Percentiles rank a stretch among this genome's conserved stretches.
These are phyloP conservation scores for Lasioglossum pauxillum DNA, from an alignment of 2,888 invertebrate genomes.

Conservation along the genomic window DNA sequence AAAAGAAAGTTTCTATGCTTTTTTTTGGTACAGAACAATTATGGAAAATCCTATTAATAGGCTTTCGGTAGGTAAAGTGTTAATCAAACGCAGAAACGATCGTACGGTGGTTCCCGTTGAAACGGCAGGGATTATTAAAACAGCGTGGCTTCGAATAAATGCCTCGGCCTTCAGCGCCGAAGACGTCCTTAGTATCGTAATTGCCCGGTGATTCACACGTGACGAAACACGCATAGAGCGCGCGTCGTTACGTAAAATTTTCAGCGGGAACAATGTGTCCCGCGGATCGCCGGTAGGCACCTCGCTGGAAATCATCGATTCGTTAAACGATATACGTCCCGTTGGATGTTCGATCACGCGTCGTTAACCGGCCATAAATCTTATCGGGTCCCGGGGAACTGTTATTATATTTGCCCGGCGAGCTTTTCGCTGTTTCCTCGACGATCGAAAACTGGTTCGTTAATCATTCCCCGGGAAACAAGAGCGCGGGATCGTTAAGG, in stretches of 20 bases:
- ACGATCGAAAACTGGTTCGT: constrained; percentile 46
- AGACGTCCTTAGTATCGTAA: constrained; percentile 14
- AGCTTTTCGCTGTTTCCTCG: constrained; percentile 51
- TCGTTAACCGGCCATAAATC: constrained; percentile 49
- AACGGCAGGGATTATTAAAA: not conserved
- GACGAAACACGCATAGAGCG: not conserved
- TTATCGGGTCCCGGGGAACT: constrained; percentile 26
- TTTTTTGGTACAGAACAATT: too few relatives aligned
- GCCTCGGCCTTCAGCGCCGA: not conserved
- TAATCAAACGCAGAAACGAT: not conserved
- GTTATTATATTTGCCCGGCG: constrained; percentile 44
- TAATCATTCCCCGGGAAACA: constrained; percentile 56
- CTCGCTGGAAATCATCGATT: not conserved
- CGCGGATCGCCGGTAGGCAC: not conserved
- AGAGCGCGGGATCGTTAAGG: constrained; percentile 51
- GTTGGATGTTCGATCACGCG: constrained; percentile 18
- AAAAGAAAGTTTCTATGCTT: too few relatives aligned
- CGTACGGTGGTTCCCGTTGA: not conserved
- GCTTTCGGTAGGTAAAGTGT: too few relatives aligned
- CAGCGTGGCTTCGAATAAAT: not conserved
- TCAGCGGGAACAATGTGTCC: not conserved
- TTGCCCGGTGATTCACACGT: not conserved
- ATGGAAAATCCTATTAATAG: too few relatives aligned
- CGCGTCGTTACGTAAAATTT: not conserved
- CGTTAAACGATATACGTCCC: constrained; percentile 2